Base-by-base conservation (phyloP, 30 jellyfish, hydroid and myxozoan genomes). In the Aurelia sp. region DNA sequence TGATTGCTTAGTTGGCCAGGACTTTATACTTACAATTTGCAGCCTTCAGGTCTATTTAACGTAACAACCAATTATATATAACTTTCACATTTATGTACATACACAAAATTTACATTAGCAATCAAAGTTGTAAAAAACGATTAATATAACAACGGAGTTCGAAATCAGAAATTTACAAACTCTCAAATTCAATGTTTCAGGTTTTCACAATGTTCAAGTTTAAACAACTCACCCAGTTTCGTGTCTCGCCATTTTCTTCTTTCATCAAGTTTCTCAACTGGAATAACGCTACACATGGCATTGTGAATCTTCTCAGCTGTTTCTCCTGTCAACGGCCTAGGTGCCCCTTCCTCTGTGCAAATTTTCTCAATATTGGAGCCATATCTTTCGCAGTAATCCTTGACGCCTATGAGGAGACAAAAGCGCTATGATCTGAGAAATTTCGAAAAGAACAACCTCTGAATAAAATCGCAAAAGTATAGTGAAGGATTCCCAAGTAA, bases 361-460 rank as follows among this genome's bases (percentile, higher is more conserved):
- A 95, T 72, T 53, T 65, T 82, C 76, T 65, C 96, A 59, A 90
- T 95, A 58, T 86, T 90, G 6, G 94, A 30, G 21, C 97, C 99
- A 68, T 95, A 95, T 52, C 97, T 74, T 47, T 89, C 97, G 76
- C 98, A 95, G 63, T 95, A 95, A 76, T 95, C 99, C 65, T 95
- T 90, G 22, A 95, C 94, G 47, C 99, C 99, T 95, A 67, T 27
- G 19, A 2, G 16, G 15, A 19, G 22, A 27, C n/a, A 33, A 22
- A 19, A 84, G 38, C 27, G 17, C 17, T 12, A 6, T 24, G 40
- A 31, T 31, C 31, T 5, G 48, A 78, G 31, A 35, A 13, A 44
- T 44, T 5, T 13, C 55, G 15, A 8, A 8, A 8, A 27, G 33
- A 44, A 44, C 6, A 44, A 44, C 1, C 55, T 44, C 55, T 15